Base-by-base conservation (phyloP, 2,888 invertebrate genomes). In the Heliothis peltigera region DNA sequence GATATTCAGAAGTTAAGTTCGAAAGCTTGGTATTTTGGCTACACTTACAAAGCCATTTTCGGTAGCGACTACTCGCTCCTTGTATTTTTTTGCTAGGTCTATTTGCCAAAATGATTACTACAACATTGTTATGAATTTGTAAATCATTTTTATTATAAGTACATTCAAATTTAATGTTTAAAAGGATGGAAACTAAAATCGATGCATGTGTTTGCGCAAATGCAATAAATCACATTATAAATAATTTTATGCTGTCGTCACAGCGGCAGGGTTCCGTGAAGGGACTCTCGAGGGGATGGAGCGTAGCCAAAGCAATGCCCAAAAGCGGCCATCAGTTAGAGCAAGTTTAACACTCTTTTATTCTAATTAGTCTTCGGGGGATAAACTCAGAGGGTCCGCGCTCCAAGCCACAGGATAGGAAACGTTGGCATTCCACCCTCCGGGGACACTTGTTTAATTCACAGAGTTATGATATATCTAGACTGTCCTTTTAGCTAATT, bases 301-400 rank as follows among this genome's bases (percentile, higher is more conserved):
- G 76, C 80, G 77, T 83, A 76, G 75, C 82, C 74, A 80, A 84
- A 85, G 79, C 81, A 78, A 56, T 84, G 77, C 80, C 86, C 85
- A 85, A 89, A 88, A 81, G 81, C 84, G 87, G 83, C 86, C 87
- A 85, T 88, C 89, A 88, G 87, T 90, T 87, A 85, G 78, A 80
- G 79, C 77, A 90, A 92, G 88, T 92, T 92, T 91, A 90, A 90
- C 91, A 91, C 91, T 91, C 90, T 92, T 93, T 91, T 91, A 92
- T 90, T 91, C 89, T 92, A 92, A 93, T 93, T 92, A 92, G 87
- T 80, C 91, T 87, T 82, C 65, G 63, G 89, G 86, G 92, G 75
- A 68, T 66, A 82, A 89, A 90, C 89, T 91, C 87, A 75, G 83
- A 84, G 85, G 84, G 82, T 77, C 58, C 46, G 47, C 48, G 73